Conservation (phyloP, 2,797 vertebrate species). For the Mormyrops attenuatus region DNA sequence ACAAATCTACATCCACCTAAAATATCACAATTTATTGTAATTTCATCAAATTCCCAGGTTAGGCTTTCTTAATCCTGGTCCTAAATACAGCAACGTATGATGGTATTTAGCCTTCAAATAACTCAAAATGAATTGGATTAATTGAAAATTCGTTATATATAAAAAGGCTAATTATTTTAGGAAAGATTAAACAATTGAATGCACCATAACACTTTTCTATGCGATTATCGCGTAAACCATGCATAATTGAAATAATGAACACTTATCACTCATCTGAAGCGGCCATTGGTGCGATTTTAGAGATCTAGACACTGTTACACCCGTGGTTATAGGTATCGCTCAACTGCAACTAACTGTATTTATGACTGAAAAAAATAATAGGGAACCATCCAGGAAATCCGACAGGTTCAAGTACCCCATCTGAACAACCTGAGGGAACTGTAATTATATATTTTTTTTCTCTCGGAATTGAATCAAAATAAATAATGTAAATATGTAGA, state of each 20-base stretch:
- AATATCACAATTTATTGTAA: not conserved
- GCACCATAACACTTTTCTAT: not conserved
- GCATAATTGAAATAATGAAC: not conserved
- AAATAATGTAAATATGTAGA: not conserved
- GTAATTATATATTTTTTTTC: not conserved
- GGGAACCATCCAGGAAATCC: not conserved
- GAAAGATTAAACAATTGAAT: not conserved
- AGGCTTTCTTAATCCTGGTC: not conserved
- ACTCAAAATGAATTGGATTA: not conserved
- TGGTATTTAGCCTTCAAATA: not conserved
- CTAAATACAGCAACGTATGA: not conserved
- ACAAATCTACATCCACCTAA: not conserved
- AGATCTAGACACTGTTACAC: not conserved
- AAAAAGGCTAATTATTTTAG: not conserved
- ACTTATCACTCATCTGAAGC: not conserved
- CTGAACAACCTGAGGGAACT: not conserved
- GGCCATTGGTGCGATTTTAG: not conserved
- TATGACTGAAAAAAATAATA: not conserved
- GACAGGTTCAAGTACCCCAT: not conserved
- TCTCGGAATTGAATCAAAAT: not conserved
- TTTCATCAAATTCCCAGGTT: not conserved
- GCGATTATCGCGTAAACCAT: not conserved
- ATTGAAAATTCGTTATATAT: not conserved
- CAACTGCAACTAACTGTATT: not conserved
- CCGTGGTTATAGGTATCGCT: not conserved